Evolutionary conservation across 2,888 invertebrate genomes (phyloP).

Genomic region (Heliconius cydno): DNA sequence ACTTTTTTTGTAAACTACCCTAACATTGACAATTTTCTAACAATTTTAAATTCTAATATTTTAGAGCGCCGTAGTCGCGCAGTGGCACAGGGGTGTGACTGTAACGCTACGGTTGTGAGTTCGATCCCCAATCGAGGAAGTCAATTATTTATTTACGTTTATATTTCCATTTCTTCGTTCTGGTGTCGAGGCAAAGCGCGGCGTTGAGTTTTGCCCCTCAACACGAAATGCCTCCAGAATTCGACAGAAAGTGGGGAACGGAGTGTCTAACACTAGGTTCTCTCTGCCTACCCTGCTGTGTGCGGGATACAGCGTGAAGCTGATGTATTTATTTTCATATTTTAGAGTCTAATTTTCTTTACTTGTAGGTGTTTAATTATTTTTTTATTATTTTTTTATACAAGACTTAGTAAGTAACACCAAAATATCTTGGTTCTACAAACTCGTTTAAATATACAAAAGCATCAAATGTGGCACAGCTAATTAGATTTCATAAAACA

Average conservation of each 20-base stretch:
- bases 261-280: background rate
- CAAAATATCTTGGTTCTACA: background rate
- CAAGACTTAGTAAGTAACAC: too few species aligned
- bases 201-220: background rate
- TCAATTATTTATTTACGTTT: background rate
- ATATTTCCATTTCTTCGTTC: too few species aligned
- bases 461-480: constrained; percentile 40
- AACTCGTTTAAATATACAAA: constrained; percentile 27
- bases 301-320: too few species aligned
- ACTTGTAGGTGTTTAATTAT: too few species aligned
- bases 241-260: background rate
- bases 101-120: too few species aligned
- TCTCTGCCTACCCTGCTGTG: too few species aligned
- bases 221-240: background rate
- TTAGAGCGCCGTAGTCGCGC: background rate
- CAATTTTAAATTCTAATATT: background rate
- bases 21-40: too few species aligned
- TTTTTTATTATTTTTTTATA: too few species aligned
- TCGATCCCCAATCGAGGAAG: background rate
- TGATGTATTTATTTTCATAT: too few species aligned
- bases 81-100: background rate
- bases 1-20: too few species aligned
- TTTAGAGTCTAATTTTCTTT: too few species aligned
- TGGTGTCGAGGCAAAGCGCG: background rate
- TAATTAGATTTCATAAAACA: constrained; percentile 45